Evolutionary conservation across 2,888 invertebrate genomes (phyloP).

Genomic region (Schizotus pectinicornis): DNA sequence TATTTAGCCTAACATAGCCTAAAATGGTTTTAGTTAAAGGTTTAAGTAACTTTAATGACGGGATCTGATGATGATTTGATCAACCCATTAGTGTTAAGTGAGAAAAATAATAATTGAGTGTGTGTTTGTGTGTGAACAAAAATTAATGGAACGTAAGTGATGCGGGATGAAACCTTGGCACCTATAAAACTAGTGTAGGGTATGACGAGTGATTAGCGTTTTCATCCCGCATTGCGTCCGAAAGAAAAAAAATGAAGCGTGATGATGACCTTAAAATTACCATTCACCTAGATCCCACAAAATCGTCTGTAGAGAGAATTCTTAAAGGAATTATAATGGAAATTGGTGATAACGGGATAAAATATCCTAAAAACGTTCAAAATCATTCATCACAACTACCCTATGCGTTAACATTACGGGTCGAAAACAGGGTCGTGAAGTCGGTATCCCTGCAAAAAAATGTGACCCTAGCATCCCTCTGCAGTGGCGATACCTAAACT

Average conservation of each 20-base stretch:
- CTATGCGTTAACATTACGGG: constrained; percentile 55
- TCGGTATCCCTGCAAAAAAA: constrained; percentile 51
- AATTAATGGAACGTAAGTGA: background rate
- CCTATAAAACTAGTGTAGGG: background rate
- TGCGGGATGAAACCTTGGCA: constrained; percentile 19
- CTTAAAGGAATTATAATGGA: constrained; percentile 44
- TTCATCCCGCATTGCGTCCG: constrained; percentile 12
- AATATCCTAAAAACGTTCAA: constrained; percentile 40
- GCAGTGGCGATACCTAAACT: constrained; percentile 25
- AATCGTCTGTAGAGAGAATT: constrained; percentile 51
- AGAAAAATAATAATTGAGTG: constrained; percentile 3
- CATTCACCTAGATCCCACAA: constrained; percentile 30
- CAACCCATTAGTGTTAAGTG: background rate
- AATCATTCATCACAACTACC: constrained; percentile 41
- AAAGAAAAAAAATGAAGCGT: constrained; percentile 10
- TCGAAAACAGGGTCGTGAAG: constrained; percentile 46
- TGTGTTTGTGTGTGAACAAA: background rate
- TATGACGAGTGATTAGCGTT: constrained; percentile 7
- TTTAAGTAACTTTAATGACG: constrained; percentile 24
- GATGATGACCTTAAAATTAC: constrained; percentile 27
- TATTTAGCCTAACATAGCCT: constrained; percentile 36
- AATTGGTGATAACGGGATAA: constrained; percentile 39
- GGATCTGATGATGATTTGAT: background rate
- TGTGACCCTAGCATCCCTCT: constrained; percentile 30
- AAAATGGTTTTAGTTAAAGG: constrained; percentile 37